These are phyloP conservation scores for Acanthosoma haemorrhoidale DNA, from an alignment of 2,888 invertebrate genomes.

Conservation along the genomic window DNA sequence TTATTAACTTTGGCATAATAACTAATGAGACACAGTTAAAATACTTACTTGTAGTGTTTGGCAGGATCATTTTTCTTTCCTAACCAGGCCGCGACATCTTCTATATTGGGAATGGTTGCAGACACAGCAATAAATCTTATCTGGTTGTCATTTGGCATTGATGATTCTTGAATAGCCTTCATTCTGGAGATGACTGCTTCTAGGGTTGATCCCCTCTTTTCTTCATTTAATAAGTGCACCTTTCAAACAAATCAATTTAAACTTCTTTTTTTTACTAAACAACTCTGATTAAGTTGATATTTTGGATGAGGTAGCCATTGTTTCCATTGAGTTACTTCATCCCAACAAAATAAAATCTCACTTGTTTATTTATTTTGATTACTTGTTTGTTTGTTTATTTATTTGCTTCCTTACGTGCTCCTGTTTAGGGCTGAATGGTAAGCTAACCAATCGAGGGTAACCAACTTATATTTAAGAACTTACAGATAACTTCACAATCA, in stretches of 20 bases:
- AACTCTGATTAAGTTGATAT: no score
- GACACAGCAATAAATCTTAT: conserved; percentile 70
- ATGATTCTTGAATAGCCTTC: conserved; percentile 60
- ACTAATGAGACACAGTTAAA: background rate
- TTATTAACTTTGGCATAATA: background rate
- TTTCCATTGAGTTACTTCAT: no score
- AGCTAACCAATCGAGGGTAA: no score
- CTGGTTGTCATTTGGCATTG: conserved; percentile 36
- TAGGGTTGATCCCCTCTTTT: conserved; percentile 64
- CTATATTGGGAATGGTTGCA: conserved; percentile 71
- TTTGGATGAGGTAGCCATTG: no score
- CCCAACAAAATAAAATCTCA: background rate
- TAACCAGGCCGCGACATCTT: conserved; percentile 69
- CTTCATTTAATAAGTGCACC: conserved; percentile 68
- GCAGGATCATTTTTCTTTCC: conserved; percentile 51
- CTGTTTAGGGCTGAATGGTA: no score
- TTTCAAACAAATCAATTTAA: conserved; percentile 36
- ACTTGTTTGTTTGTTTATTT: no score
- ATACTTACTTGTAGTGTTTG: conserved; percentile 52
- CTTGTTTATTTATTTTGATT: no score
- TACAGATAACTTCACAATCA: no score
- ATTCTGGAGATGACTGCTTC: conserved; percentile 75
- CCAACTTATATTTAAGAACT: no score
- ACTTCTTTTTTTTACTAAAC: no score
- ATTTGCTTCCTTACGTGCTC: no score